A percentile compares a stretch with the other conserved stretches of the same genome.
phyloP scores from a whole-genome alignment of 2,888 invertebrate species.

The Lamproptera curius region DNA sequence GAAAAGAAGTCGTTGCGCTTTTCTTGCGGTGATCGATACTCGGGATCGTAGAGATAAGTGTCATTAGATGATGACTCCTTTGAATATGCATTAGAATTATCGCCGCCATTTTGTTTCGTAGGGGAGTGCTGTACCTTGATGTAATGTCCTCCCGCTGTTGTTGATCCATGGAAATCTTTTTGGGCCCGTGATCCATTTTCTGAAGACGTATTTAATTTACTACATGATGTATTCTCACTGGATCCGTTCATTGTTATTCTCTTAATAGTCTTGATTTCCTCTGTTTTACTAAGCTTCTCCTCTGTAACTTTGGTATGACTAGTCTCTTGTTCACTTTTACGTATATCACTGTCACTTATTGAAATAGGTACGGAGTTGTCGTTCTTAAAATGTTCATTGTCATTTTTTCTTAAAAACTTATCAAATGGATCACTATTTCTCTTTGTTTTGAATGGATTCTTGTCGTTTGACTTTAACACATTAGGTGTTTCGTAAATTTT shows the following conservation, averaged over 20 bases:
- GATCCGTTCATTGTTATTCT: slow-evolving; percentile 64
- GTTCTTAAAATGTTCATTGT: slow-evolving; percentile 43
- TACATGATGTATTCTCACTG: slow-evolving; percentile 21
- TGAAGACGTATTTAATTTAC: neutral
- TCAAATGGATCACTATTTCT: slow-evolving; percentile 42
- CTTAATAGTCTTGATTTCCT: slow-evolving; percentile 72
- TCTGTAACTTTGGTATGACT: slow-evolving; percentile 64
- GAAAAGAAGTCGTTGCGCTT: neutral
- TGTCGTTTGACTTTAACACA: slow-evolving; percentile 31
- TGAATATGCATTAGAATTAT: slow-evolving; percentile 3
- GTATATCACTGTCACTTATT: slow-evolving; percentile 57
- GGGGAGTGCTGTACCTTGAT: slow-evolving; percentile 15
- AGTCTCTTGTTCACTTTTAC: slow-evolving; percentile 53
- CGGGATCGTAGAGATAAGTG: neutral
- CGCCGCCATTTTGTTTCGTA: slow-evolving; percentile 6
- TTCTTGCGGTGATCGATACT: neutral
- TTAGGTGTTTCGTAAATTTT: slow-evolving; percentile 31
- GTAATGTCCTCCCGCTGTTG: slow-evolving; percentile 5
- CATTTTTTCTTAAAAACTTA: slow-evolving; percentile 50
- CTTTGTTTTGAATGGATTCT: slow-evolving; percentile 56
- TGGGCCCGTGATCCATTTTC: neutral
- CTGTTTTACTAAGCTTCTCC: slow-evolving; percentile 61
- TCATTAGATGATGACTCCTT: slow-evolving; percentile 2
- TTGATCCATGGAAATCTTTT: slow-evolving; percentile 22
- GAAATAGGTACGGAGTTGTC: slow-evolving; percentile 49